A percentile compares a stretch with the other conserved stretches of the same genome.
phyloP scores from a whole-genome alignment of 2,113 vertebrate genomes.

The Psittacula cyanocephala region DNA sequence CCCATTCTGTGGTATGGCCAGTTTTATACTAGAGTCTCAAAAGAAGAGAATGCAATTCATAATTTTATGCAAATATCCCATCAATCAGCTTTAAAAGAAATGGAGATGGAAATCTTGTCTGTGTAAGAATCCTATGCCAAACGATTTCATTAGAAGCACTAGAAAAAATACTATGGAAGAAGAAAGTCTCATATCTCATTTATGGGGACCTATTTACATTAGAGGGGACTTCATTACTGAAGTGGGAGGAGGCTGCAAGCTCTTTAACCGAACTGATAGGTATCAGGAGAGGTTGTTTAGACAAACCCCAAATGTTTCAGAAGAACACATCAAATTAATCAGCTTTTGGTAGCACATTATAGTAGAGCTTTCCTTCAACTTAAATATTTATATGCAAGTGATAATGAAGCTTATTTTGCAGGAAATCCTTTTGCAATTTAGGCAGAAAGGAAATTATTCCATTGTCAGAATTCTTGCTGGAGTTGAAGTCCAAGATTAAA shows the following conservation, averaged over 20 bases:
- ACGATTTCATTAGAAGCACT: background rate
- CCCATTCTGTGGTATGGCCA: background rate
- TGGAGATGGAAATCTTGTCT: background rate
- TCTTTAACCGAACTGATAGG: background rate
- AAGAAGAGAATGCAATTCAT: background rate
- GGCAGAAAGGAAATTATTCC: background rate
- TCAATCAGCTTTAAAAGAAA: background rate
- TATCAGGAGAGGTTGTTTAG: background rate
- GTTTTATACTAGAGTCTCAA: background rate
- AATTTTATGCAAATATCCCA: slow-evolving; percentile 44
- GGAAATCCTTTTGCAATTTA: background rate
- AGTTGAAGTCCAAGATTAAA: background rate
- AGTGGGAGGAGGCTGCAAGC: background rate
- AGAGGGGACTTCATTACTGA: background rate
- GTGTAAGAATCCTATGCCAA: background rate
- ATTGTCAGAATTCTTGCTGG: background rate
- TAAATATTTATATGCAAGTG: background rate
- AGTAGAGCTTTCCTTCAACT: background rate
- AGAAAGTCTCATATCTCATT: background rate
- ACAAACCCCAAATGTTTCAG: background rate
- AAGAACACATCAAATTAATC: background rate
- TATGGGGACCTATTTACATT: background rate
- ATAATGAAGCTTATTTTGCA: background rate
- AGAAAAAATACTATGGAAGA: background rate
- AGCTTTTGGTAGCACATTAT: background rate